A percentile compares a stretch with the other conserved stretches of the same genome.
These are phyloP conservation scores for Spodoptera exigua DNA, from an alignment of 2,888 invertebrate genomes.

Conservation along the genomic window DNA sequence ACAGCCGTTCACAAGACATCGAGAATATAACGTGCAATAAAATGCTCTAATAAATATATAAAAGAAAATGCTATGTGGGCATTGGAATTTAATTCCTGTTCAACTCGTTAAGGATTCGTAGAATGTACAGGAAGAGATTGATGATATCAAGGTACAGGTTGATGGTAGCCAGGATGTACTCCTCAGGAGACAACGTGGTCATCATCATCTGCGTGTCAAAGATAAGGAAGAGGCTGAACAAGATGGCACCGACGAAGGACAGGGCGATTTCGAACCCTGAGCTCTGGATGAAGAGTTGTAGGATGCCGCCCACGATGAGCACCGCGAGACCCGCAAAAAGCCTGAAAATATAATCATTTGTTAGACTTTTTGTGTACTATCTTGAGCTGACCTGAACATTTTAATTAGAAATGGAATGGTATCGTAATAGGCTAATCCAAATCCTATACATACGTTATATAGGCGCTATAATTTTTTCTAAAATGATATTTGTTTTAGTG, in stretches of 20 bases:
- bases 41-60: constrained; percentile 53
- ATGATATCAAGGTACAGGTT: constrained; percentile 96
- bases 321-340: constrained; percentile 91
- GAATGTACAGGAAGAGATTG: constrained; percentile 94
- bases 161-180: constrained; percentile 96
- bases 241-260: constrained; percentile 92
- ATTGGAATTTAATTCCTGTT: constrained; percentile 81
- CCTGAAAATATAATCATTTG: constrained; percentile 72
- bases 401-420: too few relatives aligned
- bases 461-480: too few relatives aligned
- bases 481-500: too few relatives aligned
- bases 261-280: constrained; percentile 92
- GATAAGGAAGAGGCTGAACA: constrained; percentile 95
- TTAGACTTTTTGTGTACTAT: too few relatives aligned
- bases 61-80: constrained; percentile 32
- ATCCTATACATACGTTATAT: too few relatives aligned
- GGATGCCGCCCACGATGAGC: constrained; percentile 92
- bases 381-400: too few relatives aligned
- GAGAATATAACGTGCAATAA: constrained; percentile 49
- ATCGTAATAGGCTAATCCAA: too few relatives aligned
- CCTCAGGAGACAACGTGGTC: constrained; percentile 94
- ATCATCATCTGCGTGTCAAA: constrained; percentile 96
- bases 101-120: constrained; percentile 92
- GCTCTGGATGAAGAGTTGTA: constrained; percentile 93
- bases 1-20: constrained; percentile 46